phyloP scores from a whole-genome alignment of 92 coral and sea anemone species.

The Heliopora coerulea region DNA sequence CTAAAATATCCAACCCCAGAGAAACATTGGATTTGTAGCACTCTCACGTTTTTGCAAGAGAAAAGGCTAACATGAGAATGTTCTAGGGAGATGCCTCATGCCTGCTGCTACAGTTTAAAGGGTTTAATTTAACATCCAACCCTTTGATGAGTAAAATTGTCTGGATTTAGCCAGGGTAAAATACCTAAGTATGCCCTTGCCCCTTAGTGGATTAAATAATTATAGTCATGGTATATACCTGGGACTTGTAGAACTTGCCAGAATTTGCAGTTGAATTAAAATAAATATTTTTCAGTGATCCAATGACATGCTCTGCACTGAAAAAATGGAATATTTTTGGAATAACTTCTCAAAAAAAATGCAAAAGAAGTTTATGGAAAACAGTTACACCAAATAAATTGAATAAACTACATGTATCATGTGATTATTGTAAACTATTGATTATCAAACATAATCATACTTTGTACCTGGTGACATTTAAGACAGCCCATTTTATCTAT shows the following conservation, averaged over 20 bases:
- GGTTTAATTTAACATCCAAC: no score
- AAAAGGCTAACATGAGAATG: no score
- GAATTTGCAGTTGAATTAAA: conserved; percentile 65
- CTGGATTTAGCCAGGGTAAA: not conserved
- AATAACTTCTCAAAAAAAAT: no score
- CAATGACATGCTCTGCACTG: conserved; percentile 90
- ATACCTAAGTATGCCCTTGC: not conserved
- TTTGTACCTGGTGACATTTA: conserved; percentile 32
- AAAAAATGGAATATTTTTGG: not conserved
- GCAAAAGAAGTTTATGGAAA: no score
- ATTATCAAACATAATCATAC: no score
- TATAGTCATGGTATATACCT: conserved; percentile 49
- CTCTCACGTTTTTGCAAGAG: no score
- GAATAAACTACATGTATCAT: not conserved
- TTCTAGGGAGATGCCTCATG: no score
- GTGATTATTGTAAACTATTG: not conserved
- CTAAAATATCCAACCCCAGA: no score
- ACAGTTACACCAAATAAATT: not conserved
- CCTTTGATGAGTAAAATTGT: not conserved
- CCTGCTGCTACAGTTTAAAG: no score
- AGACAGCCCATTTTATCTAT: conserved; percentile 30
- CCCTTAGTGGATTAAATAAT: not conserved
- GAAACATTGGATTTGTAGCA: no score
- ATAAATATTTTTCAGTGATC: conserved; percentile 84
- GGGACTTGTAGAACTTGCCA: conserved; percentile 67